Base-by-base conservation (phyloP, 2,888 invertebrate genomes). In the Rotaria socialis region DNA sequence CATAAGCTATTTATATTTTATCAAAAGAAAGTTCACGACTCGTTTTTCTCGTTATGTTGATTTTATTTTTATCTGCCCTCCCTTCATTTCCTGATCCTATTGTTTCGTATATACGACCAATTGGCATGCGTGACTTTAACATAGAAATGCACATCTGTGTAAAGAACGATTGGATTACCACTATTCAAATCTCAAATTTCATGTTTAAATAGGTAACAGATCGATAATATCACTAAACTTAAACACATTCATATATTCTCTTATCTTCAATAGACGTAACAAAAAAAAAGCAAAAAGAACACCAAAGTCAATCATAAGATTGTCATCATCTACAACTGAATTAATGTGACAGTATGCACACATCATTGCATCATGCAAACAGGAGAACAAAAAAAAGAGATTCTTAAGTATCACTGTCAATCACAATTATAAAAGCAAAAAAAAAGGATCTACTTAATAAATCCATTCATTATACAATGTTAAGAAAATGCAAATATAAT, bases 341-440 rank as follows among this genome's bases (percentile, higher is more conserved):
- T 67, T 67, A 67, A 67, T 67, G 67, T 67, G 67, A 67, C 67
- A 67, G 67, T 41, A 27, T 4, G 67, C 16, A 67, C 67, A 67
- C 35, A 67, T 67, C 27, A 67, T 67, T 67, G 67, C 67, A 27
- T 67, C 67, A 67, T 67, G 16, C 19, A 67, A 67, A 67, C 35
- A 67, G 35, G 35, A 3, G 22, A 60, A 27, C 6, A 67, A 27
- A 27, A 60, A 60, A 27, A 67, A 67, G 19, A 67, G 35, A 67
- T 67, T 67, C 67, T 67, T 67, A 67, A 67, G 67, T 67, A 67
- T 67, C 67, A 67, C 67, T 67, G 67, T 67, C 67, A 67, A 67
- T 67, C 67, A 67, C 67, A 67, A 67, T 67, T 67, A 67, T 67
- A 35, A 35, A 67, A 67, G 67, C 35, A 67, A 67, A 52, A 52